Conservation (phyloP, 2,113 vertebrate species). For the Pterocles burchelli region DNA sequence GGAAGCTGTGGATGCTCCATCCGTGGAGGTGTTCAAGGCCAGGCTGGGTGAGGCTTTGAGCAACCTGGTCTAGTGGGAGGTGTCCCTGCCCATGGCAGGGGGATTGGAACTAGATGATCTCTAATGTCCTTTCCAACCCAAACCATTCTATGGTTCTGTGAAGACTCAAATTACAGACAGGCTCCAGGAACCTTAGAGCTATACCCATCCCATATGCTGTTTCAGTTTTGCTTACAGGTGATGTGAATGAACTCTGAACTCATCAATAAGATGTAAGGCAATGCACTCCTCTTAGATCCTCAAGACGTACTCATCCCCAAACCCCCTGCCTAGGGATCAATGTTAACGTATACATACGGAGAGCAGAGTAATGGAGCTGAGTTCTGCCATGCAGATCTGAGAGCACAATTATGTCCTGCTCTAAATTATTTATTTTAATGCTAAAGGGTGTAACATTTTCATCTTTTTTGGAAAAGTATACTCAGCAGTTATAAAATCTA, state of each 20-base stretch:
- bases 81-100: no score
- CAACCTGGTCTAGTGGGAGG: no score
- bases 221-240: not conserved
- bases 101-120: no score
- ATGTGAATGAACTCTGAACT: not conserved
- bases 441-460: not conserved
- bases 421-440: constrained; percentile 15
- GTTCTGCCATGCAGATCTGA: not conserved
- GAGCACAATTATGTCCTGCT: not conserved
- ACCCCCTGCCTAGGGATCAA: not conserved
- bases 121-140: no score
- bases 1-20: no score
- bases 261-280: not conserved
- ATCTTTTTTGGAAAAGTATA: not conserved
- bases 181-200: not conserved
- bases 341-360: not conserved
- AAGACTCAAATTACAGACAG: not conserved
- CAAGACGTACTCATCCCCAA: not conserved
- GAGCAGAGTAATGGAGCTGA: not conserved
- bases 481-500: not conserved
- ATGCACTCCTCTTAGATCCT: not conserved
- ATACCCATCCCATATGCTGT: not conserved
- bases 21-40: no score
- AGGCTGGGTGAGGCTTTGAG: no score
- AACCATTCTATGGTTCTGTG: no score